A percentile compares a stretch with the other conserved stretches of the same genome.
These are phyloP conservation scores for Drosophila miranda DNA, from an alignment of 1,140 invertebrate species.

Conservation along the genomic window DNA sequence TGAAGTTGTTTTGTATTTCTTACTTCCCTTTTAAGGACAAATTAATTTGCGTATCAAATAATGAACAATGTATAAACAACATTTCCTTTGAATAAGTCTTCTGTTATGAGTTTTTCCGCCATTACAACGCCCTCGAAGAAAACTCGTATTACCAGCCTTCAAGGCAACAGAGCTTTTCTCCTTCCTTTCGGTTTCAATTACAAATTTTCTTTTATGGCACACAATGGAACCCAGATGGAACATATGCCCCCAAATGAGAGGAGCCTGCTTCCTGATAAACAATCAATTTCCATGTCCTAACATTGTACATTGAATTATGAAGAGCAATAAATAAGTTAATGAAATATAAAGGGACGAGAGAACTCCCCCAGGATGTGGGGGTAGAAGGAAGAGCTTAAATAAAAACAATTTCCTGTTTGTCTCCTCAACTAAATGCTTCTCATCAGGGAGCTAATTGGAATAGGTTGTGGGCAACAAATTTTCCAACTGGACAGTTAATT, in stretches of 20 bases:
- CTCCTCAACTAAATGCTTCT: conserved; percentile 16
- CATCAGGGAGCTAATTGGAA: conserved; percentile 27
- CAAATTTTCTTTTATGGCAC: conserved; percentile 21
- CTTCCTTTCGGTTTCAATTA: conserved; percentile 28
- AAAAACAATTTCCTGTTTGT: conserved; percentile 8
- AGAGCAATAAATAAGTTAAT: conserved; percentile 48
- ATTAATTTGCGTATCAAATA: not conserved
- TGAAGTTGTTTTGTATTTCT: too few relatives aligned
- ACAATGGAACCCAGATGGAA: conserved; percentile 19
- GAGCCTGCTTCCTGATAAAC: conserved; percentile 15
- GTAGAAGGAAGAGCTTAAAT: not conserved
- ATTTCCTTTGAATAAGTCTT: conserved; percentile 13
- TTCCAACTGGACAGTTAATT: conserved; percentile 23
- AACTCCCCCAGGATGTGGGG: conserved; percentile 8
- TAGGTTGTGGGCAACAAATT: conserved; percentile 11
- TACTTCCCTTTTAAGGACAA: too few relatives aligned
- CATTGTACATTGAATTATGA: conserved; percentile 34
- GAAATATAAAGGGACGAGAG: conserved; percentile 1
- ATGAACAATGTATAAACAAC: conserved; percentile 1
- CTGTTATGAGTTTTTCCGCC: conserved; percentile 6
- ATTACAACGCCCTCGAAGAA: not conserved
- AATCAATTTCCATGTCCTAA: conserved; percentile 25
- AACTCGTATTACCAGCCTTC: conserved; percentile 16
- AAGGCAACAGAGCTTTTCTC: conserved; percentile 33
- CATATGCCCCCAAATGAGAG: conserved; percentile 9